Base-by-base conservation (phyloP, 2,888 invertebrate genomes). In the Sabatieria punctata region DNA sequence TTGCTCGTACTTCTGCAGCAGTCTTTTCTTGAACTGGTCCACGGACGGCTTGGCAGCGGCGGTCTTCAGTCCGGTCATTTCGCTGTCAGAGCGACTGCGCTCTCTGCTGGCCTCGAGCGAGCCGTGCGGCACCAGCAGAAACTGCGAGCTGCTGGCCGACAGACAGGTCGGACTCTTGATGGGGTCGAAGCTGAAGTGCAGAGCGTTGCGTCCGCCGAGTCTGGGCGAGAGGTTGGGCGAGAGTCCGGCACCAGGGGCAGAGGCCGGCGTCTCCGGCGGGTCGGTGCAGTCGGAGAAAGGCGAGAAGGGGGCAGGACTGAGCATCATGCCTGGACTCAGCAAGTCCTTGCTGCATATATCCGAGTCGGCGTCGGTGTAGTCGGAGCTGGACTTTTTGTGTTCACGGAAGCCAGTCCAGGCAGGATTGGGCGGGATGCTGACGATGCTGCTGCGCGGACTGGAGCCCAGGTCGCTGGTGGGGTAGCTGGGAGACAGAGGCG, bases 391-490 rank as follows among this genome's bases (percentile, higher is more conserved):
- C 40, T 52, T 50, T n/a, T 42, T 26, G 39, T 51, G 50, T 24
- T 61, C 59, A 8, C 61, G 49, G 48, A 58, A 61, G 2, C 52
- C 54, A 26, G 53, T 58, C 61, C 60, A 61, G 27, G 50, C 47
- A 1, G 60, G 56, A 24, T 51, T 48, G 2, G 61, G 56, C 15
- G 51, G 49, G 2, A 54, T 45, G 2, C 54, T 52, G 19, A 57
- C 51, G 27, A 56, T 55, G 6, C 58, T 58, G 41, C 51, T 51
- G 23, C 60, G 46, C 1, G 63, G 63, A 33, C 53, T 53, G 26
- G 57, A 57, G 26, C 63, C 63, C 23, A 63, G 51, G 43, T 63
- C 63, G 11, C 56, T 56, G 6, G 63, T 63, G 4, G 63, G 58
- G 47, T 63, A 63, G 44, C 52, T 55, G 21, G 61, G 62, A 2